phyloP scores from a whole-genome alignment of 2,888 invertebrate species.

The Saturnia pavonia region DNA sequence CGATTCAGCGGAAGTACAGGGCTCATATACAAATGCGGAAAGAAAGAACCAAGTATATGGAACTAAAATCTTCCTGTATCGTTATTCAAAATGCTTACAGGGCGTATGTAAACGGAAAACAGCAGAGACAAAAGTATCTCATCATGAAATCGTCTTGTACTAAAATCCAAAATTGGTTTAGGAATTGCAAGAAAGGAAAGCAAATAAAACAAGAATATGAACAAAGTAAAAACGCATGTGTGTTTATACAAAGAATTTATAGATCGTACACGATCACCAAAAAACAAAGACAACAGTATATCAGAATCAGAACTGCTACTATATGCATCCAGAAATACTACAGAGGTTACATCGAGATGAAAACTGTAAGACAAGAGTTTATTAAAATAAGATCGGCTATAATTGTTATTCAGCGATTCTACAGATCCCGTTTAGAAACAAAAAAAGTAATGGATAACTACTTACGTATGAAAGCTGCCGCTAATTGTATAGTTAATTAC shows the following conservation, averaged over 20 bases:
- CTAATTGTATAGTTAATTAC: constrained; percentile 38
- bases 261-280: constrained; percentile 55
- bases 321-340: constrained; percentile 61
- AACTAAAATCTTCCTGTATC: constrained; percentile 50
- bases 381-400: constrained; percentile 47
- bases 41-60: constrained; percentile 47
- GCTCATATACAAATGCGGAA: constrained; percentile 60
- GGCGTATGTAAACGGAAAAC: constrained; percentile 50
- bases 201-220: constrained; percentile 48
- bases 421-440: constrained; percentile 50
- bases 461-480: constrained; percentile 44
- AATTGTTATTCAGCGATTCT: constrained; percentile 51
- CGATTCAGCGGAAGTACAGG: constrained; percentile 68
- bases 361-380: constrained; percentile 48
- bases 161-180: constrained; percentile 75
- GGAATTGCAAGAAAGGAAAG: constrained; percentile 48
- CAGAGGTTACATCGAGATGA: constrained; percentile 56
- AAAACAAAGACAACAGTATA: constrained; percentile 55
- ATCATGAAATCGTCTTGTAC: constrained; percentile 53
- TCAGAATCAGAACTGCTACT: constrained; percentile 56
- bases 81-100: constrained; percentile 67
- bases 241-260: constrained; percentile 71
- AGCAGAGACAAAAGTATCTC: constrained; percentile 49
- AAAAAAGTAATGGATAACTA: constrained; percentile 46
- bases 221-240: constrained; percentile 54